Evolutionary conservation across 2,797 vertebrate genomes (phyloP), one percentile per base, ranked within the genome.

Genomic region (Pitangus sulphuratus): DNA sequence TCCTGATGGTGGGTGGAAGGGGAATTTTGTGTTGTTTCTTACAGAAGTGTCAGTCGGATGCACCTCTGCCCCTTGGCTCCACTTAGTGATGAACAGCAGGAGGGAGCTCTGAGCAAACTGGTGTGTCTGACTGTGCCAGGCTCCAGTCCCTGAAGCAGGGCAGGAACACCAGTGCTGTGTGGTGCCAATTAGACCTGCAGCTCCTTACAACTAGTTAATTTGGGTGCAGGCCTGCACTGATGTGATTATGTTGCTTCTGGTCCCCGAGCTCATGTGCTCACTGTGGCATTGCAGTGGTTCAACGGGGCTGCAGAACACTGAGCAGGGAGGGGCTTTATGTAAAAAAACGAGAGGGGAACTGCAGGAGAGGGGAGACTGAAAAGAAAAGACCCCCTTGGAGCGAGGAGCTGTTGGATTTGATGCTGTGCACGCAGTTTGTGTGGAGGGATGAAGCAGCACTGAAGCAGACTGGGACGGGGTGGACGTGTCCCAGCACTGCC

Each of bases 201-300:
- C 56, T 68, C 48, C 21, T 69, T 13, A 1, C 13, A 33, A 2
- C 25, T 44, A 22, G 31, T 42, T 62, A 20, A 9, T 71, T 54
- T 20, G 82, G 62, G 21, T 56, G 28, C 50, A 68, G 50, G 28
- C 19, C 61, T 48, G 53, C 28, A 18, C 20, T 76, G 79, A 69
- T 76, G 45, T 17, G 58, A 65, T 90, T 45, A 45, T 33, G 54
- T 20, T n/a, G 50, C 47, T 57, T 37, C 71, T 90, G 89, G 51
- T 65, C 30, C 35, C 51, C 16, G 9, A 11, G 39, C 69, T 95
- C 0, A 0, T 18, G 82, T 15, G 60, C 60, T 79, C 30, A 8
- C 25, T 0, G 1, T 39, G 40, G 37, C 50, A 15, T 12, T 0
- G 0, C 26, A 21, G 48, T 25, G 19, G 17, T 10, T 50, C 60